These are phyloP conservation scores for Rhizomys pruinosus DNA, from an alignment of 2,113 vertebrate genomes.

Conservation along the genomic window DNA sequence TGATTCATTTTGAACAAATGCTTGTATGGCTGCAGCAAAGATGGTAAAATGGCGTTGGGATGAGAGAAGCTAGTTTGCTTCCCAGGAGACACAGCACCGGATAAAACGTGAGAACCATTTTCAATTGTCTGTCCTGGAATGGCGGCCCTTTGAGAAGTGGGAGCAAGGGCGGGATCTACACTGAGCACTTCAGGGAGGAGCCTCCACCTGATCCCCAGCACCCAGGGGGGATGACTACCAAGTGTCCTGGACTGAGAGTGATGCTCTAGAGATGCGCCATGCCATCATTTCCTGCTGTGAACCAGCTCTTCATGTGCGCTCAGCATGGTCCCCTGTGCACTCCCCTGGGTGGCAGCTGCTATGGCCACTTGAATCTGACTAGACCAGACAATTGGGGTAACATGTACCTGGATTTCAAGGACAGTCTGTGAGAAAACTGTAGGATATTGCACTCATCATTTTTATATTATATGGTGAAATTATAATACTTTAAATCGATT, in stretches of 20 bases:
- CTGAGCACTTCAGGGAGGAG: no score
- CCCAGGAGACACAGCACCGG: background rate
- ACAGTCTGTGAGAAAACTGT: background rate
- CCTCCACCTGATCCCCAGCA: background rate
- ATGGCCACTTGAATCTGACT: background rate
- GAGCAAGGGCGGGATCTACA: background rate
- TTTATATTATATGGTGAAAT: constrained; percentile 2
- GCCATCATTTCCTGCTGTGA: background rate
- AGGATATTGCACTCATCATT: background rate
- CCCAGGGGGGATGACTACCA: background rate
- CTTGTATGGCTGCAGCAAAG: background rate
- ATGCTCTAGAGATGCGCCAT: background rate
- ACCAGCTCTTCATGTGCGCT: background rate
- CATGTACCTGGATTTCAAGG: background rate
- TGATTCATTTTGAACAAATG: background rate
- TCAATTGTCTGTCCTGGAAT: background rate
- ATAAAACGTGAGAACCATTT: background rate
- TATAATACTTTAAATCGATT: background rate
- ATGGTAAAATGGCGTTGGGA: background rate
- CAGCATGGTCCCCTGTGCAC: background rate
- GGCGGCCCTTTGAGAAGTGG: background rate
- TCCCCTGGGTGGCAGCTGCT: background rate
- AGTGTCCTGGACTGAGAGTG: accelerated
- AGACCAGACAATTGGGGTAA: background rate
- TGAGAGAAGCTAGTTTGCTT: background rate